Conservation (phyloP, 1,140 invertebrate species). For the Bilobella aurantiaca region DNA sequence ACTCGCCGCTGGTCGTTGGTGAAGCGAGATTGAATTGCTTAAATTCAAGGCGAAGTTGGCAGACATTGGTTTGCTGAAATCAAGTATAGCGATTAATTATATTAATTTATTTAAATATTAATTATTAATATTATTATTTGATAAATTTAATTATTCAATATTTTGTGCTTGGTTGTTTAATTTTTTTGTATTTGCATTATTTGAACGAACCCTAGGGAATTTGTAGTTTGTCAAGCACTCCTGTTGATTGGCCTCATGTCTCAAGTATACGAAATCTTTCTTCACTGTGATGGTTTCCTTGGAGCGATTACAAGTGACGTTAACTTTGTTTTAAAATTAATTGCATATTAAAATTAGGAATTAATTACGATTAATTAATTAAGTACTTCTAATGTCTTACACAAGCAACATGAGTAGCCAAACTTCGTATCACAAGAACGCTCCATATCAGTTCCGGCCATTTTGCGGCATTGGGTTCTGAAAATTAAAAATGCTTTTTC, state of each 20-base stretch:
- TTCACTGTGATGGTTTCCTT: neutral
- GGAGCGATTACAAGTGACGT: neutral
- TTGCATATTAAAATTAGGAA: neutral
- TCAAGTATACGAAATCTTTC: neutral
- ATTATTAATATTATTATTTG: too few species aligned
- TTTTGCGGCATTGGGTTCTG: neutral
- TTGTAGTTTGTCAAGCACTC: neutral
- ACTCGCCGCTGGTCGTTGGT: neutral
- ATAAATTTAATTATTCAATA: too few species aligned
- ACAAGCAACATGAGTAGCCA: neutral
- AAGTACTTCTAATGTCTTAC: neutral
- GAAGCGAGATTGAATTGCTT: neutral
- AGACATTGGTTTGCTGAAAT: neutral
- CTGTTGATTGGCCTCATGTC: neutral
- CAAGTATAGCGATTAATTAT: too few species aligned
- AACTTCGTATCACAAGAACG: neutral
- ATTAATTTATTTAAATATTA: too few species aligned
- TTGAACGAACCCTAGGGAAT: neutral
- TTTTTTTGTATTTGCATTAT: too few species aligned
- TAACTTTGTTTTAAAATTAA: neutral
- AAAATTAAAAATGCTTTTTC: neutral
- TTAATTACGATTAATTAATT: neutral
- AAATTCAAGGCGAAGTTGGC: neutral
- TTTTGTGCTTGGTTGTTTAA: too few species aligned
- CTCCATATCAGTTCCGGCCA: neutral